Percentiles rank a stretch among this genome's conserved stretches.
These are phyloP conservation scores for Ooceraea biroi DNA, from an alignment of 1,140 invertebrate species.

Conservation along the genomic window DNA sequence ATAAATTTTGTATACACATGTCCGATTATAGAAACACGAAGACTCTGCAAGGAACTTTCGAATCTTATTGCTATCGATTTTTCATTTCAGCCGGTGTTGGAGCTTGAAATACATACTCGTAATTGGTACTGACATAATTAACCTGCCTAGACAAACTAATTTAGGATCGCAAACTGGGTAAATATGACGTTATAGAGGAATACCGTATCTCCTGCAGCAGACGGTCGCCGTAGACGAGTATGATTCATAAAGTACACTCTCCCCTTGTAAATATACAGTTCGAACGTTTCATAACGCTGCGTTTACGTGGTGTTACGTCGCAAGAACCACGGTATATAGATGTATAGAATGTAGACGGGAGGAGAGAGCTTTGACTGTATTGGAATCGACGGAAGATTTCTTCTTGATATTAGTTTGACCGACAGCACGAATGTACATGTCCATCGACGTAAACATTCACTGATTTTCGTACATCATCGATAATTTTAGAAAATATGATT, in stretches of 20 bases:
- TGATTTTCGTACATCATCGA: too few relatives aligned
- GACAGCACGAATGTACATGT: too few relatives aligned
- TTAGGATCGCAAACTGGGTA: constrained; percentile 44
- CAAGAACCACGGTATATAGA: constrained; percentile 22
- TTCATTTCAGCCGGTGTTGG: constrained; percentile 21
- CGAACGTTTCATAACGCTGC: constrained; percentile 49
- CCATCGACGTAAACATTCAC: too few relatives aligned
- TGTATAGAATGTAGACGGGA: not conserved
- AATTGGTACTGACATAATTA: constrained; percentile 62
- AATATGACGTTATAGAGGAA: constrained; percentile 52
- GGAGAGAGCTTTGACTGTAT: too few relatives aligned
- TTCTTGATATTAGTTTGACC: too few relatives aligned
- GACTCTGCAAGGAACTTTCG: not conserved
- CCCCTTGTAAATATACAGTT: constrained; percentile 56
- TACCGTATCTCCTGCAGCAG: constrained; percentile 19
- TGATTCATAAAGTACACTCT: constrained; percentile 56
- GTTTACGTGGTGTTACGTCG: constrained; percentile 13
- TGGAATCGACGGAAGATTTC: too few relatives aligned
- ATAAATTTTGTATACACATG: not conserved
- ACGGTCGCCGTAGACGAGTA: constrained; percentile 47
- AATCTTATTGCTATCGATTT: constrained; percentile 44
- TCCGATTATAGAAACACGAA: not conserved
- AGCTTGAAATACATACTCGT: constrained; percentile 44
- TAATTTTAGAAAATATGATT: too few relatives aligned
- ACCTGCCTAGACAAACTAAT: constrained; percentile 52